Evolutionary conservation across 2,113 vertebrate species (phyloP).

Genomic region (Scartelaos histophorus): DNA sequence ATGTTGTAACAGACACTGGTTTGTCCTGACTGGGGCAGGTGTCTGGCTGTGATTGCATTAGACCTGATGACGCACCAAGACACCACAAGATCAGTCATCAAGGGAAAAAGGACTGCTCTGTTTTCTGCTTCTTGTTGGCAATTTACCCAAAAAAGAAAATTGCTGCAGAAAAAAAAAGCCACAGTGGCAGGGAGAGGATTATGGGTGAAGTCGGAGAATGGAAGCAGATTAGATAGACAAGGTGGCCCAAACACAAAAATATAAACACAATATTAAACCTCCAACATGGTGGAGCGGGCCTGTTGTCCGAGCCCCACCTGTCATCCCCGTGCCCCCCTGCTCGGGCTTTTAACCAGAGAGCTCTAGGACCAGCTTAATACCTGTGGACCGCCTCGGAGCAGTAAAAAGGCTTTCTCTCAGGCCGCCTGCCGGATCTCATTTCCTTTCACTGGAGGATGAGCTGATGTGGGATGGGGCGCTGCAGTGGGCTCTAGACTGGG

Average conservation of each 20-base stretch:
- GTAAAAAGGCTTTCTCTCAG: conserved; percentile 47
- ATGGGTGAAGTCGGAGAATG: conserved; percentile 14
- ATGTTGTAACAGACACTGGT: conserved; percentile 39
- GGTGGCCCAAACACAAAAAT: not conserved
- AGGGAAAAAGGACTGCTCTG: conserved; percentile 11
- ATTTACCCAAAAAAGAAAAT: conserved; percentile 17
- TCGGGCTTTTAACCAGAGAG: conserved; percentile 33
- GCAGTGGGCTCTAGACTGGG: not conserved
- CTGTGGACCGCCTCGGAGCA: conserved; percentile 55
- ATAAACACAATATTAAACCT: conserved; percentile 40
- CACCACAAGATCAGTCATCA: conserved; percentile 9
- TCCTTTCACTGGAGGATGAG: conserved; percentile 26
- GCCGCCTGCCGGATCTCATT: conserved; percentile 57
- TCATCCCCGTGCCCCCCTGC: conserved; percentile 27
- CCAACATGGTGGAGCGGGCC: conserved; percentile 35
- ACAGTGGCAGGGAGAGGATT: conserved; percentile 13
- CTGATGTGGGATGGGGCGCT: conserved; percentile 16
- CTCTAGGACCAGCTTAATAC: conserved; percentile 59
- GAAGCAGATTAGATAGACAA: conserved; percentile 23
- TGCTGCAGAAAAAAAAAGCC: not conserved
- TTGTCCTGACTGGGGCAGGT: conserved; percentile 39
- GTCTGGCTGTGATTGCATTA: conserved; percentile 47
- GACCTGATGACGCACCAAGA: conserved; percentile 34
- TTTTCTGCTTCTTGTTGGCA: conserved; percentile 27
- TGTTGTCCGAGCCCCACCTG: conserved; percentile 29